phyloP scores from a whole-genome alignment of 2,797 vertebrate species.

The Sternarchorhynchus goeldii region DNA sequence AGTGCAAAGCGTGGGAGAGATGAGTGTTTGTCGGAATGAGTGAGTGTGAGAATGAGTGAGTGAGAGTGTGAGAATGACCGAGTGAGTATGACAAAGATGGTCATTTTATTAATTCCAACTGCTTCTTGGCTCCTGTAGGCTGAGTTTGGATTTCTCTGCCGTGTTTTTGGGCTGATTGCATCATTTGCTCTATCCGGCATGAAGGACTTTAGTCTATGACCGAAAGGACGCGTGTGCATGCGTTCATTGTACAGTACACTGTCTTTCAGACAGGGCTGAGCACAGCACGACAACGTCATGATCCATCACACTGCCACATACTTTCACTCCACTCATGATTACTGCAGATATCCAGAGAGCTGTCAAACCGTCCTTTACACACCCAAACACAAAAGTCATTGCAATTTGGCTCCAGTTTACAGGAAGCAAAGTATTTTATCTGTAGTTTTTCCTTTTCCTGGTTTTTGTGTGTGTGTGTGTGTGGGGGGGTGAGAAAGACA shows the following conservation, averaged over 20 bases:
- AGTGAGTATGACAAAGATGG: background rate
- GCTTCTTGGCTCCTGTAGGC: background rate
- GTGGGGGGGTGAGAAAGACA: too few relatives aligned
- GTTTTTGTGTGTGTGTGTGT: background rate
- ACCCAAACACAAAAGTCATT: slow-evolving; percentile 29
- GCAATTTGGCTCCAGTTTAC: slow-evolving; percentile 25
- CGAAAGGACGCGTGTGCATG: slow-evolving; percentile 7
- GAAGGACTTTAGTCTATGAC: background rate
- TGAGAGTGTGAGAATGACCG: background rate
- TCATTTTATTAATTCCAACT: background rate
- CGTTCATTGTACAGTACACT: background rate
- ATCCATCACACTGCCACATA: background rate
- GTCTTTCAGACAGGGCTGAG: background rate
- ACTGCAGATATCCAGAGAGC: slow-evolving; percentile 16
- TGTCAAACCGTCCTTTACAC: slow-evolving; percentile 36
- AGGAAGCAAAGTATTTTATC: slow-evolving; percentile 24
- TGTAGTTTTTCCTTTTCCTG: slow-evolving; percentile 26
- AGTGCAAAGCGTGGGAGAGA: slow-evolving; percentile 6
- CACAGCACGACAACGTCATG: background rate
- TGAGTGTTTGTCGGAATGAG: slow-evolving; percentile 1
- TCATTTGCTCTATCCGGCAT: slow-evolving; percentile 9
- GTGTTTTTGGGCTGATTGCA: background rate
- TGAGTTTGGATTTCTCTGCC: background rate
- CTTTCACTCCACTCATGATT: background rate
- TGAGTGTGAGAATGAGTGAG: background rate